Evolutionary conservation across 2,888 invertebrate genomes (phyloP).

Genomic region (Trachelus tabidus): DNA sequence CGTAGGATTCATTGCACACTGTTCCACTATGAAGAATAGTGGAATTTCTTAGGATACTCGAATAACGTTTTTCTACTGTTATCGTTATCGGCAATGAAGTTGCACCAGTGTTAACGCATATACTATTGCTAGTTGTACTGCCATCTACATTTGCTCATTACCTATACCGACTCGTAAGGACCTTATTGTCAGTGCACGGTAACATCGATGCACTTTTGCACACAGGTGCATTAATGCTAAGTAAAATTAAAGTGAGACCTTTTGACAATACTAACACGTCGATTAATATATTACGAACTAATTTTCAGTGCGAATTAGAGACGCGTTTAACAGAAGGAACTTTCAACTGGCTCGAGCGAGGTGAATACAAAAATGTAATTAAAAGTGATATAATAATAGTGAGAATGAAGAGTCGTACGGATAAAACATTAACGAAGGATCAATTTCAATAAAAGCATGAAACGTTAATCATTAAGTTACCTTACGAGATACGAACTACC

Average conservation of each 20-base stretch:
- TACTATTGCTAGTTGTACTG: not conserved
- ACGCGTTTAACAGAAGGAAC: not conserved
- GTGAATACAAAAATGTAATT: not conserved
- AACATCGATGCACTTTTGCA: not conserved
- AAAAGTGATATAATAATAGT: not conserved
- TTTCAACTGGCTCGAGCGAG: not conserved
- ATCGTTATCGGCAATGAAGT: not conserved
- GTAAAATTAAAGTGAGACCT: not conserved
- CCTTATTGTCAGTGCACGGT: not conserved
- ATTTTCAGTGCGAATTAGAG: too few relatives aligned
- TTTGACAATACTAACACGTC: not conserved
- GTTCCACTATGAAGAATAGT: not conserved
- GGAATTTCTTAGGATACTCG: not conserved
- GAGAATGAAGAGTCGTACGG: too few relatives aligned
- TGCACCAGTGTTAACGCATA: not conserved
- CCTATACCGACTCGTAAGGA: not conserved
- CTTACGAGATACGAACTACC: too few relatives aligned
- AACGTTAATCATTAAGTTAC: too few relatives aligned
- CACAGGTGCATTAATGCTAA: not conserved
- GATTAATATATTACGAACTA: not conserved
- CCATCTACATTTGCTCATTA: not conserved
- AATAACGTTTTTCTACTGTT: not conserved
- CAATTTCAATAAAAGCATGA: too few relatives aligned
- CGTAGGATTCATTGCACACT: not conserved
- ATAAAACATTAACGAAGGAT: too few relatives aligned